phyloP scores from a whole-genome alignment of 2,797 vertebrate genomes.

The Galaxias olidus region DNA sequence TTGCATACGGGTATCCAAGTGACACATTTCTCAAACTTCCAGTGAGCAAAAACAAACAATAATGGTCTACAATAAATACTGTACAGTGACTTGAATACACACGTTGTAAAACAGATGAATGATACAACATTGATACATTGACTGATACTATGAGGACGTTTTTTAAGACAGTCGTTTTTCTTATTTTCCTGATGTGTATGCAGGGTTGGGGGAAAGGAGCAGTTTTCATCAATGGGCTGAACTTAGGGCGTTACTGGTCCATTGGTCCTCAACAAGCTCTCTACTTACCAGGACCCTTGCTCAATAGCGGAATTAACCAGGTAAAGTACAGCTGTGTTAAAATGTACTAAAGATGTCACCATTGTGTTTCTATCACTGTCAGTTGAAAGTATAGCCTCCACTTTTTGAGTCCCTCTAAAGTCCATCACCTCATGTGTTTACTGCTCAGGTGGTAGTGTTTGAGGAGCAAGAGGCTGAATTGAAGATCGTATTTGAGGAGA shows the following conservation, averaged over 20 bases:
- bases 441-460: slow-evolving; percentile 84
- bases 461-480: slow-evolving; percentile 85
- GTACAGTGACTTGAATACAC: not conserved
- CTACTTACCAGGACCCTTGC: slow-evolving; percentile 88
- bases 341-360: not conserved
- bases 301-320: slow-evolving; percentile 87
- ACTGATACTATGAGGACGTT: not conserved
- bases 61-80: not conserved
- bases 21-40: slow-evolving; percentile 91
- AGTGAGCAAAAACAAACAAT: slow-evolving; percentile 64
- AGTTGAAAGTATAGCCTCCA: not conserved
- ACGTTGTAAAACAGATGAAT: not conserved
- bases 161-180: not conserved
- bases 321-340: slow-evolving; percentile 57
- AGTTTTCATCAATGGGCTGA: slow-evolving; percentile 88
- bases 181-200: not conserved
- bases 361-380: not conserved
- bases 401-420: not conserved
- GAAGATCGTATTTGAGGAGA: slow-evolving; percentile 81
- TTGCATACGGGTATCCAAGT: slow-evolving; percentile 79
- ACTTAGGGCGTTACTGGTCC: slow-evolving; percentile 94
- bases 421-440: not conserved
- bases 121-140: not conserved
- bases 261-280: slow-evolving; percentile 92
- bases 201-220: slow-evolving; percentile 95